phyloP scores from a whole-genome alignment of 2,888 invertebrate species.

The Scotopteryx bipunctaria region DNA sequence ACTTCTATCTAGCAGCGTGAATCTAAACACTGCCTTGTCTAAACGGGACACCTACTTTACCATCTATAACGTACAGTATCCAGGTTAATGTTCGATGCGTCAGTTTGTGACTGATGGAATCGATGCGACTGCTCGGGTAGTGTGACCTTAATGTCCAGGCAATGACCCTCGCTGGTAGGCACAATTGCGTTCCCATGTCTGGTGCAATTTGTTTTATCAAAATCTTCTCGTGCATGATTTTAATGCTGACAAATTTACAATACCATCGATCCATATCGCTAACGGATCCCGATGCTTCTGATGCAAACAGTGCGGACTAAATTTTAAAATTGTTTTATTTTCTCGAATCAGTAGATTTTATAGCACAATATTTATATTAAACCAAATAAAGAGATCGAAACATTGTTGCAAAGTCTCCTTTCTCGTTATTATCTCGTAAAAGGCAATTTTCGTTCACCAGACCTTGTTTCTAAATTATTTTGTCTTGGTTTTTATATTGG shows the following conservation, averaged over 20 bases:
- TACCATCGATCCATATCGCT: not conserved
- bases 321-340: too few species aligned
- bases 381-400: not conserved
- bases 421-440: slow-evolving; percentile 1
- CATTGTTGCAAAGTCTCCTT: not conserved
- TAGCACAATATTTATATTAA: too few species aligned
- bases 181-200: slow-evolving; percentile 15
- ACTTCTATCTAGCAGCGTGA: not conserved
- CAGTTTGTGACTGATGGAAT: slow-evolving; percentile 30
- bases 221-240: not conserved
- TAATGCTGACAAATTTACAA: too few species aligned
- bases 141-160: slow-evolving; percentile 34
- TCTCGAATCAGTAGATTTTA: too few species aligned
- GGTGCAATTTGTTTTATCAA: slow-evolving; percentile 15
- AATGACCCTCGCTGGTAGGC: slow-evolving; percentile 31
- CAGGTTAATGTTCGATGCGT: slow-evolving; percentile 29
- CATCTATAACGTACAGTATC: slow-evolving; percentile 20
- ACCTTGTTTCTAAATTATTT: too few species aligned
- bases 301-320: too few species aligned
- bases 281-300: too few species aligned
- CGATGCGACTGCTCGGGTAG: slow-evolving; percentile 29
- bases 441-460: too few species aligned
- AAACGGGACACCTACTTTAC: slow-evolving; percentile 14
- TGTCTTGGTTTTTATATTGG: too few species aligned
- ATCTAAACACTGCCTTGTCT: slow-evolving; percentile 9